Evolutionary conservation across 2,888 invertebrate species (phyloP), one percentile per base, ranked within the genome.

Genomic region (Andrena flavipes): DNA sequence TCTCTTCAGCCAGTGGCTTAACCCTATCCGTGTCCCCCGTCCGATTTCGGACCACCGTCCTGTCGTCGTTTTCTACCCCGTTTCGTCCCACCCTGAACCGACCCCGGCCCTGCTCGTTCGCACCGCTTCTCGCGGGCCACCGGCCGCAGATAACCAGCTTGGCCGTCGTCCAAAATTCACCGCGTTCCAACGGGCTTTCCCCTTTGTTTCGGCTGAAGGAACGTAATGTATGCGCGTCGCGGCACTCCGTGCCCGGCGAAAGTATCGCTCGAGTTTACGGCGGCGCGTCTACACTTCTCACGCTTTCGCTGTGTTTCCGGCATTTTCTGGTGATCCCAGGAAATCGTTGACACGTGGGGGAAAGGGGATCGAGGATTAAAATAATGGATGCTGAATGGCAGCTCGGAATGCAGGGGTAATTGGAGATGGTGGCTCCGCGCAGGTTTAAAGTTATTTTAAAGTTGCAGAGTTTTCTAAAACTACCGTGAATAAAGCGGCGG

Each of bases 151-250:
- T 91, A 90, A 88, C 88, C 76, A 64, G 77, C 85, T 91, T 91
- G 91, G 91, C 89, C 69, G 51, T 33, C 72, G 84, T 90, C 91
- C 91, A 91, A 76, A 88, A 86, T 88, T 89, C 85, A 81, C 80
- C 84, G 84, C 82, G 84, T 88, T 89, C 87, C 90, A 78, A 87
- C 84, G 81, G 75, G 83, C 71, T 64, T 70, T 72, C 83, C 75
- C 80, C 83, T 72, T 74, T 72, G 65, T 73, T 48, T 51, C 69
- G 59, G 59, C 59, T 68, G 69, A 56, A 67, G 49, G 72, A 65
- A 49, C 13, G 75, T 80, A 82, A 85, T 82, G 63, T 63, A 80
- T 75, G 76, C 74, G 35, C 54, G 68, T 74, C 48, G 51, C 51
- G 16, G 54, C 67, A 76, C 78, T 35, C 20, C 48, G 10, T 29